A percentile compares a stretch with the other conserved stretches of the same genome.
These are phyloP conservation scores for Phasia obesa DNA, from an alignment of 2,888 invertebrate genomes.

Conservation along the genomic window DNA sequence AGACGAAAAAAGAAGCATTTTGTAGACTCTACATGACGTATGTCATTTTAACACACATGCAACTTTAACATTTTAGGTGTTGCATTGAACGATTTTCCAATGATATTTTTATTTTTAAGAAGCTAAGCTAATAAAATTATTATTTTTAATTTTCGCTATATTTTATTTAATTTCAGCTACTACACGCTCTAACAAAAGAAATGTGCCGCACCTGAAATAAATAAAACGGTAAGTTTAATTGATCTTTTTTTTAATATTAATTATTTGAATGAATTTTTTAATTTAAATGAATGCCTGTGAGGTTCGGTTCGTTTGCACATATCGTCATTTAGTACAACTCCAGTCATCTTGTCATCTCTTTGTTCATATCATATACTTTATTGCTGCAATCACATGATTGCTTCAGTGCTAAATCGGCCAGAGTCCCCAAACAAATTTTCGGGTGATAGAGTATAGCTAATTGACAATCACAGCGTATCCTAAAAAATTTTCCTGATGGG, in stretches of 20 bases:
- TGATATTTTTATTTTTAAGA: constrained; percentile 1
- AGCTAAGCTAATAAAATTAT: background rate
- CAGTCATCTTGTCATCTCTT: too few relatives aligned
- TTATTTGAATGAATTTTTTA: background rate
- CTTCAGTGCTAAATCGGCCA: too few relatives aligned
- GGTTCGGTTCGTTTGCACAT: too few relatives aligned
- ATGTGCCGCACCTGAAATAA: constrained; percentile 33
- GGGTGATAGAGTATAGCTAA: too few relatives aligned
- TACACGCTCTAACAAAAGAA: background rate
- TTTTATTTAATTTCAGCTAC: constrained; percentile 21
- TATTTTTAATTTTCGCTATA: background rate
- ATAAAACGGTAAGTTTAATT: constrained; percentile 15
- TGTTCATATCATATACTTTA: too few relatives aligned
- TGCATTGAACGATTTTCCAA: constrained; percentile 49
- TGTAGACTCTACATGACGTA: constrained; percentile 66
- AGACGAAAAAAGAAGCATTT: constrained; percentile 59
- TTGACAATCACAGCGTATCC: too few relatives aligned
- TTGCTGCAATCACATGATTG: too few relatives aligned
- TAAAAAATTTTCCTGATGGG: too few relatives aligned
- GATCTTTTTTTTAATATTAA: background rate
- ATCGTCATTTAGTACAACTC: too few relatives aligned
- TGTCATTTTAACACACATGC: constrained; percentile 68
- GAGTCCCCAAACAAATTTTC: too few relatives aligned
- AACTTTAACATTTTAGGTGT: constrained; percentile 64
- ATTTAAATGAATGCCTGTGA: too few relatives aligned